Base-by-base conservation (phyloP, 2,888 invertebrate species). In the Aproaerema taeniolella region DNA sequence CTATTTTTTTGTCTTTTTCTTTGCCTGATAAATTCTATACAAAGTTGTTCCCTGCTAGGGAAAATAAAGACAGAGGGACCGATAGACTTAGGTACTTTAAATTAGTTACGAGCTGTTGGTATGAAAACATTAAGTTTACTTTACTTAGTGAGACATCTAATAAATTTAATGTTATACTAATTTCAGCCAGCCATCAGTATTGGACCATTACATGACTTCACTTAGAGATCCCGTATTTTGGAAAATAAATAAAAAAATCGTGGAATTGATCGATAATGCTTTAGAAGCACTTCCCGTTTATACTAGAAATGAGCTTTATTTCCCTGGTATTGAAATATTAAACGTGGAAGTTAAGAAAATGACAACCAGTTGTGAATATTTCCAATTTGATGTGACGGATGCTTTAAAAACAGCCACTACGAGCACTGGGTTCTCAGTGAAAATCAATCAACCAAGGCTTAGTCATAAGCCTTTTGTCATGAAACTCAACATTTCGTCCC, bases 171-270 rank as follows among this genome's bases (percentile, higher is more conserved):
- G 9, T 30, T 14, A 6, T 13, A 9, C 8, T 34, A 5, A 17
- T 37, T 80, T 49, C 63, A 85, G 85, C 33, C 55, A 59, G 39
- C 62, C 61, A 10, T 75, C 83, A 5, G 72, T 68, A 4, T 53
- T 86, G 14, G 70, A 68, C 20, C 86, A 86, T 50, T 89, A 88
- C 51, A 87, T 89, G 64, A 91, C 92, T 1, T 86, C 89, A 42
- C 53, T 91, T 55, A 88, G 93, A 43, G 93, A 93, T 69, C 93
- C 93, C 2, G 82, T 90, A 43, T 92, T 91, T 80, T 94, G 91
- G 85, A 88, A 87, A 43, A 68, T 93, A 46, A 90, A 89, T 64
- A 89, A 91, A 62, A 89, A 89, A 53, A 85, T 92, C 49, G 68
- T 89, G 24, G 70, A 87, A 33, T 73, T 87, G 36, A 82, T 90